These are phyloP conservation scores for Catharus fuscescens DNA, from an alignment of 2,113 vertebrate genomes.

Conservation along the genomic window DNA sequence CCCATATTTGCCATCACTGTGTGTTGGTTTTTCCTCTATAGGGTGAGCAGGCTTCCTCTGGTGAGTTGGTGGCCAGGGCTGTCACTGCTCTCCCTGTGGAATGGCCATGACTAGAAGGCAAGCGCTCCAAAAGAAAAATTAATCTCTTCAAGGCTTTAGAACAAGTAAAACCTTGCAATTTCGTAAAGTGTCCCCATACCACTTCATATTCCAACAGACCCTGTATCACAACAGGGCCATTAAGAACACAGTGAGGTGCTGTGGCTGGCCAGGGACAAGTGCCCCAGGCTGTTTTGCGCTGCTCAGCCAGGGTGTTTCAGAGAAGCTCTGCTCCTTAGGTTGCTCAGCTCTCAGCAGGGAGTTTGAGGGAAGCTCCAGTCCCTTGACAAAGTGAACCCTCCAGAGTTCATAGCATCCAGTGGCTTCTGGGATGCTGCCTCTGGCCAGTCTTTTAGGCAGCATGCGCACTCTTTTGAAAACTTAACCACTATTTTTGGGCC, in stretches of 20 bases:
- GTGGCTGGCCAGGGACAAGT: neutral
- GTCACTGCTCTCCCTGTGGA: rapidly evolving
- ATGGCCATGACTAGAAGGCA: neutral
- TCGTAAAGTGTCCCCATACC: rapidly evolving
- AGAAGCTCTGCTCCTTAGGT: rapidly evolving
- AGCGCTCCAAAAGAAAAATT: neutral
- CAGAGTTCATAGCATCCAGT: neutral
- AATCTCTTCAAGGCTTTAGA: neutral
- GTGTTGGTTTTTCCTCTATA: neutral
- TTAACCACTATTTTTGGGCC: neutral
- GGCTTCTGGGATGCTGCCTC: neutral
- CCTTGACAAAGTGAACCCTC: neutral
- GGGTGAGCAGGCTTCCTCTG: neutral
- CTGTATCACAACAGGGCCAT: rapidly evolving
- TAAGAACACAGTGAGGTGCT: rapidly evolving
- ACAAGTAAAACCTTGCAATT: neutral
- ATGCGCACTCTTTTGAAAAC: neutral
- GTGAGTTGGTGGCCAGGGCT: rapidly evolving
- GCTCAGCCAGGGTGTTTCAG: neutral
- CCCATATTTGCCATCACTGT: neutral
- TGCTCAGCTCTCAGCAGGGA: neutral
- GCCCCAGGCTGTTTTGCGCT: neutral
- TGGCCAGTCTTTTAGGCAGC: neutral
- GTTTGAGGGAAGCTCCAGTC: neutral
- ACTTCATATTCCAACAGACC: rapidly evolving